Base-by-base conservation (phyloP, 2,797 vertebrate genomes). In the Gymnoscopelus microlampas region DNA sequence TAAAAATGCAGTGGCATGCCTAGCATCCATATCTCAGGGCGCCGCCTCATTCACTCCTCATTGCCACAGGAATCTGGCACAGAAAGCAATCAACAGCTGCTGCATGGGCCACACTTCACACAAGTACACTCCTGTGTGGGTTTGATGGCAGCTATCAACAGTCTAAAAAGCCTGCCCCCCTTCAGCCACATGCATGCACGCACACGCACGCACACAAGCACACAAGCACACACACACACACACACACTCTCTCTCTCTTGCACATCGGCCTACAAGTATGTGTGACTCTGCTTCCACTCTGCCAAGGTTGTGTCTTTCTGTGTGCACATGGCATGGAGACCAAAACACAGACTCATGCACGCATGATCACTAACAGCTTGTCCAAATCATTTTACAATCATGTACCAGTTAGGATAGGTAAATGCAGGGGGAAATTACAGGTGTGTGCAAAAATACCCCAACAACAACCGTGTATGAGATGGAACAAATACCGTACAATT, bases 11-110 rank as follows among this genome's bases (percentile, higher is more conserved):
- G 55, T 58, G 70, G 81, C 65, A 78, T 60, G 63, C 53, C 65
- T 58, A 49, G 23, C 47, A 56, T 60, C 32, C 29, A 7, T 53
- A 50, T 66, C 48, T 48, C 10, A 57, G 23, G 39, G 50, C 13
- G 5, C 26, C 9, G 39, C 39, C 63, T 64, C 53, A 66, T 78
- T 71, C 63, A 63, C 72, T 76, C 39, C 66, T 73, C 60, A 72
- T 60, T 60, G 66, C 29, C 54, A 19, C 60, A 63, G n/a, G 60
- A 77, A 80, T 76, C 82, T 87, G 84, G 76, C 85, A 72, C 39
- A 48, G 11, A 61, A 74, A 77, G 77, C 0, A 63, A 71, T 79
- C 73, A 77, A 76, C 88, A 81, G 79, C 76, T 82, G 84, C 78
- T 66, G 60, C 51, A 59, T 61, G 67, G 47, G 62, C 47, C 51